Evolutionary conservation across 2,797 vertebrate genomes (phyloP).

Genomic region (Pseudomugil tenellus): DNA sequence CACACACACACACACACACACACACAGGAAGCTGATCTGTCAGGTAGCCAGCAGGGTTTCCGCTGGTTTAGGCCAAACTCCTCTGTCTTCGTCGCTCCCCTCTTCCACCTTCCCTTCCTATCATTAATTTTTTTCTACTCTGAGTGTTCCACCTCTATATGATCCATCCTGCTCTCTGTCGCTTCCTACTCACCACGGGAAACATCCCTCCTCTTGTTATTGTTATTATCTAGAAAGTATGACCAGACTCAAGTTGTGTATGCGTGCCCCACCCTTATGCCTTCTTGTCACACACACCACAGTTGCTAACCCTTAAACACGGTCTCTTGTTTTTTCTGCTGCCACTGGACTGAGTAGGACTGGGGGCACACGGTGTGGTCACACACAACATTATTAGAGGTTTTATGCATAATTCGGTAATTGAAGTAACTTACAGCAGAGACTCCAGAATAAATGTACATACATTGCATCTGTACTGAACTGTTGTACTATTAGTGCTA

Average conservation of each 20-base stretch:
- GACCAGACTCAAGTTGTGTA: slow-evolving; percentile 42
- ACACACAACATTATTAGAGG: slow-evolving; percentile 29
- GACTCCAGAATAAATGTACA: not conserved
- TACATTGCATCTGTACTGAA: not conserved
- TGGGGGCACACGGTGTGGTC: slow-evolving; percentile 39
- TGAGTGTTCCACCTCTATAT: slow-evolving; percentile 34
- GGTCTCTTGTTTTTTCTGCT: slow-evolving; percentile 45
- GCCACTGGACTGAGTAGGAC: slow-evolving; percentile 42
- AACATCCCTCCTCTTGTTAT: slow-evolving; percentile 69
- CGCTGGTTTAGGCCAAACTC: slow-evolving; percentile 61
- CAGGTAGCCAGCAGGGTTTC: slow-evolving; percentile 65
- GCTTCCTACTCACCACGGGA: slow-evolving; percentile 68
- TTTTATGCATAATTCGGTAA: slow-evolving; percentile 36
- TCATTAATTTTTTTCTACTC: slow-evolving; percentile 42
- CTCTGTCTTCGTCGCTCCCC: slow-evolving; percentile 36
- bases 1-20: too few relatives aligned
- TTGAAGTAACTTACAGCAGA: not conserved
- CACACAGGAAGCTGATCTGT: slow-evolving; percentile 68
- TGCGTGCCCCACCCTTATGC: slow-evolving; percentile 52
- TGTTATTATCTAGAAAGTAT: slow-evolving; percentile 61
- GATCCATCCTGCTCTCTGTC: slow-evolving; percentile 24
- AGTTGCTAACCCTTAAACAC: slow-evolving; percentile 41
- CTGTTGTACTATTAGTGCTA: too few relatives aligned
- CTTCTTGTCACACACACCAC: slow-evolving; percentile 45
- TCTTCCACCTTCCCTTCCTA: slow-evolving; percentile 39